Evolutionary conservation across 2,888 invertebrate genomes (phyloP).

Genomic region (Caenorhabditis sp.): DNA sequence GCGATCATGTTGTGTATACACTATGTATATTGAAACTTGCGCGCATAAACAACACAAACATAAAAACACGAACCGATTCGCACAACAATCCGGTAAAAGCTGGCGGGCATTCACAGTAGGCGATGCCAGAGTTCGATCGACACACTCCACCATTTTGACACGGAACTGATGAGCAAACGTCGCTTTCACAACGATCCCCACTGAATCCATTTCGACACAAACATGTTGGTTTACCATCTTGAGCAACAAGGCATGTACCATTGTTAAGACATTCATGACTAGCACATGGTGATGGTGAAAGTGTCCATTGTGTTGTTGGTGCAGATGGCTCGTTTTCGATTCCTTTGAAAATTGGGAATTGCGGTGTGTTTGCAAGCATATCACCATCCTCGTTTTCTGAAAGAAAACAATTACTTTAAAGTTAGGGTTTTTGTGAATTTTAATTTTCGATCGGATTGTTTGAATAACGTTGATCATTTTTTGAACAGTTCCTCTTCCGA

Average conservation of each 20-base stretch:
- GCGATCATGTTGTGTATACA: background rate
- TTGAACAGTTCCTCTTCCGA: background rate
- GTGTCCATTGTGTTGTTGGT: conserved; percentile 34
- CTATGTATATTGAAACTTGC: background rate
- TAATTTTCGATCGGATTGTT: background rate
- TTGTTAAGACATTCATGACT: conserved; percentile 58
- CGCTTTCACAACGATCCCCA: conserved; percentile 60
- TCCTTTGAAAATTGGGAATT: conserved; percentile 45
- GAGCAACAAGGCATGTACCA: conserved; percentile 61
- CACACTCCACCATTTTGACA: conserved; percentile 59
- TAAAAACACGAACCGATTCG: conserved; percentile 45
- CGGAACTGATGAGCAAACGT: conserved; percentile 56
- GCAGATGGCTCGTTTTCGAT: conserved; percentile 19
- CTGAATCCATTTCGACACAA: conserved; percentile 59
- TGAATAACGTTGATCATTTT: background rate
- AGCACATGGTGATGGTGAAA: conserved; percentile 54
- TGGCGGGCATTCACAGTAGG: conserved; percentile 60
- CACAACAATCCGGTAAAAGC: conserved; percentile 56
- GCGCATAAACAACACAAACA: background rate
- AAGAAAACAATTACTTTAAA: too few relatives aligned
- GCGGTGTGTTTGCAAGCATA: conserved; percentile 42
- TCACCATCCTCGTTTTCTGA: conserved; percentile 42
- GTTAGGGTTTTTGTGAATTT: conserved; percentile 1
- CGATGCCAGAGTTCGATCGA: conserved; percentile 45
- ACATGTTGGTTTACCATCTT: conserved; percentile 58